Base-by-base conservation (phyloP, 2,113 vertebrate genomes). In the Lasiurus cinereus region DNA sequence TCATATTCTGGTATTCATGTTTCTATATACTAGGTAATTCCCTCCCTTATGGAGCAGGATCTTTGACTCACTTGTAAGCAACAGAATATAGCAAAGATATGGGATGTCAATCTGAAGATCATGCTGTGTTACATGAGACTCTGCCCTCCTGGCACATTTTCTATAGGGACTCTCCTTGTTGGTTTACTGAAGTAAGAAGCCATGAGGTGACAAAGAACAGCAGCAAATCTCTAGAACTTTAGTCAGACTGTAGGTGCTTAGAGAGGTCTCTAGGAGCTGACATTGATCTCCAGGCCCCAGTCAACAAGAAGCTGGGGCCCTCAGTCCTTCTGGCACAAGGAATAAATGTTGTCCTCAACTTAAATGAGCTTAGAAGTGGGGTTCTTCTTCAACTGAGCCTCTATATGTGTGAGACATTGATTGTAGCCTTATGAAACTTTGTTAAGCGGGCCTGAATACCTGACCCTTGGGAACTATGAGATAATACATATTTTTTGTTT, bases 131-230 rank as follows among this genome's bases (percentile, higher is more conserved):
- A 21, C 12, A 7, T 1, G 33, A 6, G 1, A 39, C 22, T 59
- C 7, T 8, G 6, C 39, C 8, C 29, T 72, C 8, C 36, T 43
- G 21, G 2, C 2, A n/a, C 0, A 1, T 1, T 54, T 62, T 8
- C 43, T 66, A 29, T n/a, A 11, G 8, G 36, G 9, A 46, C 24
- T 39, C 29, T 8, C 43, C 16, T 52, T 12, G 0, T 1, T 77
- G 16, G 8, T 11, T 50, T 83, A 29, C 11, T 10, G 18, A 88
- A 46, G 12, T 78, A n/a, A 31, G 29, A 2, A 33, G 5, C 27
- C 2, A 5, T 59, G 27, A 56, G 8, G 11, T 39, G 52, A 18
- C 8, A 48, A 70, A 39, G 48, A 31, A 83, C 3, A 67, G 8
- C 6, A 46, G 3, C 1, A 3, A 43, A 6, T 6, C 52, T 83